phyloP scores from a whole-genome alignment of 2,888 invertebrate genomes.

The Boloria selene region DNA sequence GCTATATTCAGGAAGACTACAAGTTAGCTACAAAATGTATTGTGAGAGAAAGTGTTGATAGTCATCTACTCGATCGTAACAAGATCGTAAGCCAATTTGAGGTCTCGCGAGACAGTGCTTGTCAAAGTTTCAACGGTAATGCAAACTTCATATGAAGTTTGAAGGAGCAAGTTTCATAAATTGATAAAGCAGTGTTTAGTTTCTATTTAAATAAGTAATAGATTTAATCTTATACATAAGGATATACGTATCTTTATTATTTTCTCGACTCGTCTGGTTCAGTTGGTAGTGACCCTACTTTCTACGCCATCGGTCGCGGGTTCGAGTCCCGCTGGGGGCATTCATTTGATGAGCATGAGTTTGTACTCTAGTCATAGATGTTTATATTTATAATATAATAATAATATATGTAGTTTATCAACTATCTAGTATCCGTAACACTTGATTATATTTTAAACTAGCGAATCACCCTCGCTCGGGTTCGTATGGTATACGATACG shows the following conservation, averaged over 20 bases:
- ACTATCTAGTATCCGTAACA: too few species aligned
- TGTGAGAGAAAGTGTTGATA: conserved; percentile 20
- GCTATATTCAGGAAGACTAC: neutral
- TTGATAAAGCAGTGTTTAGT: conserved; percentile 18
- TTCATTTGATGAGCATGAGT: too few species aligned
- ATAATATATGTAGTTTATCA: too few species aligned
- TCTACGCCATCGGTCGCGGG: too few species aligned
- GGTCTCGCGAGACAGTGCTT: conserved; percentile 39
- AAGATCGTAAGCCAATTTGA: conserved; percentile 39
- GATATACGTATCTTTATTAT: neutral
- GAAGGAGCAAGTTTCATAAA: conserved; percentile 13
- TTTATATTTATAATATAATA: too few species aligned
- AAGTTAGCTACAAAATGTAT: conserved; percentile 10
- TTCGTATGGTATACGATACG: too few species aligned
- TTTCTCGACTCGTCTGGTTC: too few species aligned
- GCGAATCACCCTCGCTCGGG: too few species aligned
- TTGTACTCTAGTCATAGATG: too few species aligned
- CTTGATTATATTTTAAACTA: too few species aligned
- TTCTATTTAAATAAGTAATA: conserved; percentile 13
- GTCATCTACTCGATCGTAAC: conserved; percentile 25
- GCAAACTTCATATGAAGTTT: conserved; percentile 16
- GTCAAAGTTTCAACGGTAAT: conserved; percentile 45
- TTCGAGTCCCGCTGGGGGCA: too few species aligned
- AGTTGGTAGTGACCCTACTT: too few species aligned
- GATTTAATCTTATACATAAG: conserved; percentile 3